These are phyloP conservation scores for Pollachius pollachius DNA, from an alignment of 2,113 vertebrate species.

Conservation along the genomic window DNA sequence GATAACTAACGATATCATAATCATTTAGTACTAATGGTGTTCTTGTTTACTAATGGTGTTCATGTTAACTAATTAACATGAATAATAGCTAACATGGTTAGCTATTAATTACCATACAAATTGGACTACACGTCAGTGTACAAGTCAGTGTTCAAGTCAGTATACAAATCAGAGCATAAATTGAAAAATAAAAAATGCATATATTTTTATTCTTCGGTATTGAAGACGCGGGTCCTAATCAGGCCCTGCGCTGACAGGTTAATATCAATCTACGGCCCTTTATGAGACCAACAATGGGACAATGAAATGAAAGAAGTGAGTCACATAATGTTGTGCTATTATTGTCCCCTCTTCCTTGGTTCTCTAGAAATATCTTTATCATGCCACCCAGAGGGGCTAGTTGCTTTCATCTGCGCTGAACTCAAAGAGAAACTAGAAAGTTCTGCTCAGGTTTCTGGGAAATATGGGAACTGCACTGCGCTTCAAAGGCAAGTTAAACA, in stretches of 20 bases:
- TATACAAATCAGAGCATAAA: too few relatives aligned
- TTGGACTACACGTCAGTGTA: too few relatives aligned
- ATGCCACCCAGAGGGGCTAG: not conserved
- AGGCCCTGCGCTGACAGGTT: not conserved
- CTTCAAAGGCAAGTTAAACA: too few relatives aligned
- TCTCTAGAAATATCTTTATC: not conserved
- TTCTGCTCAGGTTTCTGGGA: too few relatives aligned
- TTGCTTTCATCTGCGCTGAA: not conserved
- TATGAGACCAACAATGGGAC: not conserved
- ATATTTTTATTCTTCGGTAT: not conserved
- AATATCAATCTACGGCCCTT: not conserved
- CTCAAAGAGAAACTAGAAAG: not conserved
- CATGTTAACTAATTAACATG: too few relatives aligned
- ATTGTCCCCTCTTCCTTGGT: not conserved
- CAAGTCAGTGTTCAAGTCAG: too few relatives aligned
- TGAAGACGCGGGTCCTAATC: not conserved
- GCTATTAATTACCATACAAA: too few relatives aligned
- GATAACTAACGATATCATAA: too few relatives aligned
- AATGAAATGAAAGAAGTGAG: not conserved
- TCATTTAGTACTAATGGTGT: too few relatives aligned
- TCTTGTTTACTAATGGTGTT: too few relatives aligned
- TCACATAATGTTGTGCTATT: not conserved
- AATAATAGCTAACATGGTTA: too few relatives aligned
- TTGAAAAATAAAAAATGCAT: slow-evolving; percentile 10
- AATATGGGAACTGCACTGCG: too few relatives aligned